phyloP scores from a whole-genome alignment of 2,797 vertebrate genomes.

The Pipistrellus pipistrellus region DNA sequence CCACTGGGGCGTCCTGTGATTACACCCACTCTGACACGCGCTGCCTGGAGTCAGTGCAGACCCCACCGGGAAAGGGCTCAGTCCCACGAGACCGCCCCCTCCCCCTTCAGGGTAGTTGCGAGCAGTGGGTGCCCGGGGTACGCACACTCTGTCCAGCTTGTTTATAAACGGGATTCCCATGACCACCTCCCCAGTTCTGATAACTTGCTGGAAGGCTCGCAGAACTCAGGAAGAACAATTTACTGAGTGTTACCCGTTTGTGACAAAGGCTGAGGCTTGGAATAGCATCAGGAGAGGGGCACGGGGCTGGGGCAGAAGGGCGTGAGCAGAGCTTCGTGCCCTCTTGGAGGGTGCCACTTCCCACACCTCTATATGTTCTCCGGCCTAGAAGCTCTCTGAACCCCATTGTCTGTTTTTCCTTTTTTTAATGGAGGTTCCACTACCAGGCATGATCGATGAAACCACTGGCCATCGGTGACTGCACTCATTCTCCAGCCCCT shows the following conservation, averaged over 20 bases:
- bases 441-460: not conserved
- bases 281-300: not conserved
- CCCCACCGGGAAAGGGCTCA: not conserved
- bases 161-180: not conserved
- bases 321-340: fast-evolving
- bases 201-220: not conserved
- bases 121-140: not conserved
- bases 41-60: too few relatives aligned
- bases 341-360: not conserved
- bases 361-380: not conserved
- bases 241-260: not conserved
- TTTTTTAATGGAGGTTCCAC: not conserved
- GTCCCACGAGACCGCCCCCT: not conserved
- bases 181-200: not conserved
- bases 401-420: not conserved
- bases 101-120: not conserved
- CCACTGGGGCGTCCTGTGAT: not conserved
- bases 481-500: not conserved
- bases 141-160: not conserved
- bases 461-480: not conserved
- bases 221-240: not conserved
- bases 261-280: not conserved
- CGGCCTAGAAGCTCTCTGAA: not conserved
- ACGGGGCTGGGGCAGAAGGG: too few relatives aligned
- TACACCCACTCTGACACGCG: not conserved